Conservation (phyloP, 2,113 vertebrate species). For the Prunella fulvescens region DNA sequence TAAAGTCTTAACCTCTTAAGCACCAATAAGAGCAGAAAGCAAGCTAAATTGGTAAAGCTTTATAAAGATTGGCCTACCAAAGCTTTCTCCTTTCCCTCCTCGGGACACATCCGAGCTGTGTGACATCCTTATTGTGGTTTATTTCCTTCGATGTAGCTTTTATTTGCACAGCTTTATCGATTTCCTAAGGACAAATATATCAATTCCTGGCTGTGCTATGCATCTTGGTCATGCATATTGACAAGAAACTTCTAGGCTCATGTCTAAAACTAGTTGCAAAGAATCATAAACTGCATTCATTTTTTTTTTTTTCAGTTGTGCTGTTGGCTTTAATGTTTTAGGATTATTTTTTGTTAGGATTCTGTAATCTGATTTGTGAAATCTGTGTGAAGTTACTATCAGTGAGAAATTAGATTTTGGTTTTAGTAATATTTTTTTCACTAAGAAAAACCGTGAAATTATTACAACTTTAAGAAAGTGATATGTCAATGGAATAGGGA, state of each 20-base stretch:
- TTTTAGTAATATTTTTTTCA: neutral
- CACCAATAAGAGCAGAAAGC: slow-evolving; percentile 57
- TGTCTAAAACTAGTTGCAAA: neutral
- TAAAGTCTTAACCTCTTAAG: slow-evolving; percentile 82
- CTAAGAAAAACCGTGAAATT: neutral
- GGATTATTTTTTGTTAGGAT: neutral
- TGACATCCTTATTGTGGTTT: neutral
- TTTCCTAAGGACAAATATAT: neutral
- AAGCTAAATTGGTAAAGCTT: slow-evolving; percentile 68
- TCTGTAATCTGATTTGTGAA: neutral
- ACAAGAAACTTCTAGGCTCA: neutral
- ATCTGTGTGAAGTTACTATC: neutral
- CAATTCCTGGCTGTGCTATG: neutral
- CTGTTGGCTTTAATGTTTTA: neutral
- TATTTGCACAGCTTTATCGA: neutral
- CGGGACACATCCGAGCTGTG: neutral
- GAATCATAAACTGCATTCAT: neutral
- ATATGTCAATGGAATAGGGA: neutral
- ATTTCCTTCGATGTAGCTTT: slow-evolving; percentile 9
- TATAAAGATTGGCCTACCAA: slow-evolving; percentile 9
- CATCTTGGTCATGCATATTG: neutral
- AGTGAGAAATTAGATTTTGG: neutral
- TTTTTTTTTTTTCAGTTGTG: too few relatives aligned
- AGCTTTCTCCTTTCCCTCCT: neutral
- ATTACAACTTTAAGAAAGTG: neutral